phyloP scores from a whole-genome alignment of 2,113 vertebrate species.

The Gasterosteus nipponicus region DNA sequence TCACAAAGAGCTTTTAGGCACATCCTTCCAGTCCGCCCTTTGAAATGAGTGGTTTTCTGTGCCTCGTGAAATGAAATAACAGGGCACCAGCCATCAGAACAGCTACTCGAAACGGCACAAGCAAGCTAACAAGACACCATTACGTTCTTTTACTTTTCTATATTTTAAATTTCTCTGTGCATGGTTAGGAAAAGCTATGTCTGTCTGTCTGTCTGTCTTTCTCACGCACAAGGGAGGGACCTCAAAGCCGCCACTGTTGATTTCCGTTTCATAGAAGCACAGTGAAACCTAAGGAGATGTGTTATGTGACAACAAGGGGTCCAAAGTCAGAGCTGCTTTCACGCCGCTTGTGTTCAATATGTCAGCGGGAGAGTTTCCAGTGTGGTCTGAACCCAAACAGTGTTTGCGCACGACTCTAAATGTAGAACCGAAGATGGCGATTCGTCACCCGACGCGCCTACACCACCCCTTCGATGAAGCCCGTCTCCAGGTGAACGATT shows the following conservation, averaged over 20 bases:
- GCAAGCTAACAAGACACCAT: constrained; percentile 56
- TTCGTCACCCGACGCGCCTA: constrained; percentile 64
- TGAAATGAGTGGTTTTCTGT: constrained; percentile 35
- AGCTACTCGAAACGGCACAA: constrained; percentile 46
- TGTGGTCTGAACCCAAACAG: constrained; percentile 62
- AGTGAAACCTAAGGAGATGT: constrained; percentile 28
- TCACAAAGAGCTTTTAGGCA: constrained; percentile 15
- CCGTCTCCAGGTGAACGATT: constrained; percentile 90
- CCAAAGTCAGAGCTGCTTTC: constrained; percentile 35
- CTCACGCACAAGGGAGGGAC: constrained; percentile 48
- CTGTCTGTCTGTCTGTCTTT: constrained; percentile 39
- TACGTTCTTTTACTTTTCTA: constrained; percentile 42
- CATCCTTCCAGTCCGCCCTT: constrained; percentile 47
- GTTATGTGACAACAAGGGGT: constrained; percentile 7
- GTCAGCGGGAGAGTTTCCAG: constrained; percentile 58
- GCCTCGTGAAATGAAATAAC: constrained; percentile 36
- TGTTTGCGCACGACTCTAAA: constrained; percentile 52
- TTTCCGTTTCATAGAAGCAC: constrained; percentile 39
- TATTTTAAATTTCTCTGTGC: constrained; percentile 56
- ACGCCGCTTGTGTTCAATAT: constrained; percentile 20
- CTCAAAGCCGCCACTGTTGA: constrained; percentile 27
- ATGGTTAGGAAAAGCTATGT: constrained; percentile 47
- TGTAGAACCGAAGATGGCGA: constrained; percentile 8
- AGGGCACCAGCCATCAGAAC: constrained; percentile 24
- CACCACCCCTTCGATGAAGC: constrained; percentile 85